Base-by-base conservation (phyloP, 2,797 vertebrate species). In the Dipus sagitta region DNA sequence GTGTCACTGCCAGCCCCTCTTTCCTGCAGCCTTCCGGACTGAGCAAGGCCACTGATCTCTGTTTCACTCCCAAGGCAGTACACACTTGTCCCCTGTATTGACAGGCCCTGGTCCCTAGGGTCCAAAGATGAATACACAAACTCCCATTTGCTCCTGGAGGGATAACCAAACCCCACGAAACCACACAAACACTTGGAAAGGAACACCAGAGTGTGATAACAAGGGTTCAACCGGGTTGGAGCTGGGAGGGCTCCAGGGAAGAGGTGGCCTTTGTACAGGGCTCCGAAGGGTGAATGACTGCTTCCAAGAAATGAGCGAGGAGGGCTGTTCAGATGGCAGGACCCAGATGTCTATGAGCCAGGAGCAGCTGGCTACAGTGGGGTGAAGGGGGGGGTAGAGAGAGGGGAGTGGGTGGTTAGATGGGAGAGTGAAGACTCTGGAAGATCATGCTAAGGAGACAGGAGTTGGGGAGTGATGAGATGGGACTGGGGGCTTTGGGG, bases 291-390 rank as follows among this genome's bases (percentile, higher is more conserved):
- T 23, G 23, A 67, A 14, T 7, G 15, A 14, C 23, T 2, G 6
- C 4, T 58, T 38, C 47, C 23, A 23, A 32, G 76, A 0, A 3
- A 23, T 2, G n/a, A 5, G 2, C 0, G 15, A 58, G 28, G 20
- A 71, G 20, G 12, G 42, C 2, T 4, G 12, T 9, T 30, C 58
- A 60, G 32, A 71, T n/a, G 30, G 32, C 23, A 24, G 20, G 75
- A 21, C 62, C 64, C 70, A 42, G 3, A 30, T 42, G 1, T 15
- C 70, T 24, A 30, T n/a, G 60, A 47, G 52, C 58, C 15, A 11
- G 71, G 6, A 47, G 32, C 38, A 79, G 38, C 68, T n/a, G 68
- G 24, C 21, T n/a, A 10, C 54, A 8, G 47, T 42, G 71, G 65
- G 82, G 64, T 65, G 4, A 28, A 60, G n/a, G 24, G n/a, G 24